These are phyloP conservation scores for Glaucomys volans DNA, from an alignment of 2,113 vertebrate species.

Conservation along the genomic window DNA sequence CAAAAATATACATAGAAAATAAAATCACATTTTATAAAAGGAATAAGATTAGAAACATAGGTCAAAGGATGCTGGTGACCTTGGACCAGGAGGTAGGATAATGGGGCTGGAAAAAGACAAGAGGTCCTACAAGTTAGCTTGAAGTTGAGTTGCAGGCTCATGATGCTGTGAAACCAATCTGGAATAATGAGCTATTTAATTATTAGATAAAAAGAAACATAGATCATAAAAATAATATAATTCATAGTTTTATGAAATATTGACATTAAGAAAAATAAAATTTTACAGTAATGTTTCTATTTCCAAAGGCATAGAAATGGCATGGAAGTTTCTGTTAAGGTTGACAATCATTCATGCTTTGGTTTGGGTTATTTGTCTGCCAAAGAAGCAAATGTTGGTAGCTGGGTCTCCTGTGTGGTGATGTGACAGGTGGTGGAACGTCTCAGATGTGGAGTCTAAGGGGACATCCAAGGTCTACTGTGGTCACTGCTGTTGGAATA, in stretches of 20 bases:
- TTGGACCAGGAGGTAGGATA: not conserved
- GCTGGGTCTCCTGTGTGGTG: not conserved
- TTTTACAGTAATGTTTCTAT: not conserved
- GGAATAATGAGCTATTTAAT: not conserved
- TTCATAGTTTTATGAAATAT: not conserved
- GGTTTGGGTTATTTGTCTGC: too few species aligned
- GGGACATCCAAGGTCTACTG: too few species aligned
- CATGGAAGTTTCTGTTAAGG: too few species aligned
- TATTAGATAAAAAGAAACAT: not conserved
- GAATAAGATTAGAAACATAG: not conserved
- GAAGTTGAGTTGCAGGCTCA: too few species aligned
- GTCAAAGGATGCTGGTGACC: not conserved
- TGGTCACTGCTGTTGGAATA: too few species aligned
- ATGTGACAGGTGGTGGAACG: too few species aligned
- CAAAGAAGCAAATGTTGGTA: too few species aligned
- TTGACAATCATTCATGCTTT: not conserved
- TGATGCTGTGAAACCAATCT: not conserved
- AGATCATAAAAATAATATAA: not conserved
- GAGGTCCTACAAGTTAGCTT: not conserved
- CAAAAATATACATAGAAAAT: not conserved
- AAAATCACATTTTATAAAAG: not conserved
- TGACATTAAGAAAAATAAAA: not conserved
- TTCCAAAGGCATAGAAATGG: not conserved
- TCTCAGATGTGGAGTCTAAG: too few species aligned
- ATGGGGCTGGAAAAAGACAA: too few species aligned